Conservation (phyloP, 2,797 vertebrate genomes). For the Neosilurus mollespiculum region DNA sequence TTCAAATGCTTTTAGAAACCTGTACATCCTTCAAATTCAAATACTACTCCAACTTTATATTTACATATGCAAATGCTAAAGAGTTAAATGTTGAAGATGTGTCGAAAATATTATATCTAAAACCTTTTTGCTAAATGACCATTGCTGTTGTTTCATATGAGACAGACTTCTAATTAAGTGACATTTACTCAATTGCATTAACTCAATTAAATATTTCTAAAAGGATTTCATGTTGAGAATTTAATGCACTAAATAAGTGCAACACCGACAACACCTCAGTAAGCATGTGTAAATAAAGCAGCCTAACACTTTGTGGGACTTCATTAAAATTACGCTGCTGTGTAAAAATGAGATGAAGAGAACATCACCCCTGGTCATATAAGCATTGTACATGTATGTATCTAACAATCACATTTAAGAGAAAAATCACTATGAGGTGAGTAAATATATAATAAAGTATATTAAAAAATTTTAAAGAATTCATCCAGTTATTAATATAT, state of each 20-base stretch:
- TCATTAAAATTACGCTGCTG: background rate
- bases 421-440: too few relatives aligned
- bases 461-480: too few relatives aligned
- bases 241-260: background rate
- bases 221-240: background rate
- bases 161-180: background rate
- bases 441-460: too few relatives aligned
- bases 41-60: conserved; percentile 9
- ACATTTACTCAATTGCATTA: too few relatives aligned
- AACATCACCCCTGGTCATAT: background rate
- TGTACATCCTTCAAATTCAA: background rate
- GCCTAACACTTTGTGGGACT: background rate
- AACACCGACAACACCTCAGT: background rate
- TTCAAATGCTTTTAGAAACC: background rate
- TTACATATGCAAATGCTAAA: background rate
- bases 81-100: background rate
- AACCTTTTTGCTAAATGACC: background rate
- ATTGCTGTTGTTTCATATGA: background rate
- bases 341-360: background rate
- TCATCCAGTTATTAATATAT: too few relatives aligned
- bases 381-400: background rate
- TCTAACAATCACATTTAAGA: too few relatives aligned
- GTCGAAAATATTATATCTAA: background rate
- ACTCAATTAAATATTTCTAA: background rate
- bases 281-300: background rate